These are phyloP conservation scores for Andrena flavipes DNA, from an alignment of 2,888 invertebrate species.

Conservation along the genomic window DNA sequence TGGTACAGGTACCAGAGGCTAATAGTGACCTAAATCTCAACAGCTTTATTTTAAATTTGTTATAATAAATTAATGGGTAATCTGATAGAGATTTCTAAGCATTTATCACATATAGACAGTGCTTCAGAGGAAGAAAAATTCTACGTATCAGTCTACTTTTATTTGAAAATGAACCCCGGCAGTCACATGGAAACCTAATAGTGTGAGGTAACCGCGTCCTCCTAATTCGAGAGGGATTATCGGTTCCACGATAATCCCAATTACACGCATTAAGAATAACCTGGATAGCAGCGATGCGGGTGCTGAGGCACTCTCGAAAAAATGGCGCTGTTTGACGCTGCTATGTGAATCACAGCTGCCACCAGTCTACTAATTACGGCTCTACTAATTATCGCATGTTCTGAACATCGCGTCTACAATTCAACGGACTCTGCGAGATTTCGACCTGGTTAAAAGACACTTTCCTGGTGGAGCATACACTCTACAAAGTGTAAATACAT, in stretches of 20 bases:
- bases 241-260: neutral
- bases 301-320: neutral
- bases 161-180: neutral
- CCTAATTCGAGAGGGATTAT: constrained; percentile 11
- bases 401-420: constrained; percentile 44
- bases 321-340: constrained; percentile 5
- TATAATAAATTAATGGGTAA: too few relatives aligned
- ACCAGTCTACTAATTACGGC: constrained; percentile 41
- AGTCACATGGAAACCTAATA: neutral
- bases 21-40: too few relatives aligned
- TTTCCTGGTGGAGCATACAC: neutral
- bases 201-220: neutral
- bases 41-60: too few relatives aligned
- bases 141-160: neutral
- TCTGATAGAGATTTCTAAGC: too few relatives aligned
- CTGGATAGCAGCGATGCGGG: neutral
- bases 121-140: neutral
- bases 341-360: constrained; percentile 18
- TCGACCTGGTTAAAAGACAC: neutral
- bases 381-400: constrained; percentile 53
- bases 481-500: too few relatives aligned
- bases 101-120: too few relatives aligned
- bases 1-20: too few relatives aligned
- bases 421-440: constrained; percentile 25
- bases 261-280: constrained; percentile 3